Evolutionary conservation across 2,113 vertebrate species (phyloP), one percentile per base, ranked within the genome.

Genomic region (Poicephalus gulielmi): DNA sequence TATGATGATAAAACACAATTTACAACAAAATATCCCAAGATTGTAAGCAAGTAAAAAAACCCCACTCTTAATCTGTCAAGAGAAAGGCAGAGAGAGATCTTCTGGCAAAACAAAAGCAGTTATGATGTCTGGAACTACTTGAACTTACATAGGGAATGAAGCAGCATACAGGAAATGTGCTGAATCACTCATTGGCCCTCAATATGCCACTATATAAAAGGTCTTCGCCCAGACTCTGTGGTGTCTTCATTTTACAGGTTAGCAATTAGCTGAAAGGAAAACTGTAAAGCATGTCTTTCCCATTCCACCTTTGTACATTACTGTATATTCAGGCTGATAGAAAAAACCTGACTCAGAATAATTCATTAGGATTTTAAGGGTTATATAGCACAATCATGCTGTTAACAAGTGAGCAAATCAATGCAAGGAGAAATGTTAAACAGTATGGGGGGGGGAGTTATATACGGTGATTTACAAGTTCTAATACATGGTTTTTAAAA

Each of bases 201-300:
- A 88, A 70, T 92, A 63, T 62, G 86, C 66, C 22, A 33, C 80
- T 93, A 5, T 52, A 73, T 83, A 87, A 91, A 93, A 94, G 87
- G 77, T 63, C 67, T 85, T 88, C 81, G 88, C 80, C 80, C 70
- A 92, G 94, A 95, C 89, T 85, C 75, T 52, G n/a, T 79, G 79
- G 43, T 96, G 91, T 95, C 96, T 96, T 91, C 73, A 31, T 85
- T 95, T 96, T 85, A 89, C 60, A 92, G 80, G 71, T 88, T 87
- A 96, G 96, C 71, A 96, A 95, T 95, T 96, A 96, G 85, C 91
- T 87, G 85, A 96, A 96, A 93, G 90, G 92, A 84, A 96, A 95
- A 95, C 78, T 81, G 69, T 95, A 97, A 97, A 96, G 43, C 83
- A 92, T 71, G 78, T 95, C 96, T 83, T 89, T 82, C n/a, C 52